Evolutionary conservation across 30 jellyfish, hydroid and myxozoan genomes (phyloP).

Genomic region (Catostylus mosaicus): DNA sequence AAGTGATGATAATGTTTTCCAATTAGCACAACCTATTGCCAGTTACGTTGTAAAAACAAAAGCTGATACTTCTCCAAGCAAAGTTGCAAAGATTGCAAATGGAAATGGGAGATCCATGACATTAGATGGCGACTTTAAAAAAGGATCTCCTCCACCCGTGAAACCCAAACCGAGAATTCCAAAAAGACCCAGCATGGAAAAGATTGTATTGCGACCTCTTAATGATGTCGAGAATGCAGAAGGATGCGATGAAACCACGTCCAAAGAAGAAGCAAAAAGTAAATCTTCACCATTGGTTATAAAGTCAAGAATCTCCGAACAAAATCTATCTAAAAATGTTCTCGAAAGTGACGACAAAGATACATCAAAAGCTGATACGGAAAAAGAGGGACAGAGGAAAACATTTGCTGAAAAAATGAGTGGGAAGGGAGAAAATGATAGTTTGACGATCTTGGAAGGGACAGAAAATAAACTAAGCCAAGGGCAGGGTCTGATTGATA

Average conservation of each 20-base stretch:
- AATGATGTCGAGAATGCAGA: neutral
- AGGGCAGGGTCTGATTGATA: too few relatives aligned
- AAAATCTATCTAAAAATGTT: neutral
- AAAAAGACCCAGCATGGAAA: constrained; percentile 50
- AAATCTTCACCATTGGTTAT: neutral
- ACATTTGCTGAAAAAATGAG: too few relatives aligned
- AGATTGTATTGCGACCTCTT: neutral
- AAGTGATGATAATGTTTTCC: neutral
- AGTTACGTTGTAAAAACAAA: neutral
- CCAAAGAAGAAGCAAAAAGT: neutral
- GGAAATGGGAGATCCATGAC: neutral
- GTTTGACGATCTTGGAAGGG: too few relatives aligned
- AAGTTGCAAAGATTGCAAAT: neutral
- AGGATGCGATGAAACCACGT: neutral
- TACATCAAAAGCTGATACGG: neutral
- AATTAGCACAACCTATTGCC: constrained; percentile 17
- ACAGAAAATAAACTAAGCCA: too few relatives aligned
- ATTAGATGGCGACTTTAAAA: neutral
- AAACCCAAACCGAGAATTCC: constrained; percentile 52
- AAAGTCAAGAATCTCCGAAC: neutral
- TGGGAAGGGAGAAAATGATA: too few relatives aligned
- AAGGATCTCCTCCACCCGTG: constrained; percentile 51
- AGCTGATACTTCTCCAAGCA: neutral
- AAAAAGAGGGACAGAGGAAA: too few relatives aligned
- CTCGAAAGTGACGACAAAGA: neutral